Evolutionary conservation across 2,888 invertebrate species (phyloP), one percentile per base, ranked within the genome.

Genomic region (Metacarcinus magister): DNA sequence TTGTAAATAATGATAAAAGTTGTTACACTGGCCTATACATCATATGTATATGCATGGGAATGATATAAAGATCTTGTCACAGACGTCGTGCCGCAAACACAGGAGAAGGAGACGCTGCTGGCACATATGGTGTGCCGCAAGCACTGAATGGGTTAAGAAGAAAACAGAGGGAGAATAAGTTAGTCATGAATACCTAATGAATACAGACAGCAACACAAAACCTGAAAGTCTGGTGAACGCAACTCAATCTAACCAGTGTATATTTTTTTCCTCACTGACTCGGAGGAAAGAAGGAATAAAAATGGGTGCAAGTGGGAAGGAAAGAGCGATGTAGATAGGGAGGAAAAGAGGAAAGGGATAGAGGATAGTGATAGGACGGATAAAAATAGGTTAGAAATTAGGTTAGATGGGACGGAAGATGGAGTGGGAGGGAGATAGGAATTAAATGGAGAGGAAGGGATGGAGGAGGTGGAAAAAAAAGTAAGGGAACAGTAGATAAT

Each of bases 291-390:
- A 0, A 46, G 4, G 28, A 2, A 48, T 19, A 60, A 28, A 48
- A 48, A n/a, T 10, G 48, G 92, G 46, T n/a, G 16, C 1, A 39
- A 89, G 19, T 8, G n/a, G 48, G 7, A 4, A 44, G 43, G 10
- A 39, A 44, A 44, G 44, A 90, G 10, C 16, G 32, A 39, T 32
- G 13, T 87, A 32, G 10, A 39, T n/a, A 67, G 28, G 43, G 23
- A 23, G 43, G 90, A 91, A 44, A 46, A n/a, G 32, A 46, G 46
- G 0, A 28, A 91, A 46, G 91, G 91, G 46, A 44, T 23, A 46
- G 46, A 91, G 28, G 28, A 46, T 16, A 98, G 98, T 4, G 19
- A 19, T 97, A 98, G 39, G 32, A 54, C 75, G 16, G 39, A 19
- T 23, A 8, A 92, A n/a, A 23, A 92, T 16, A 60, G 60, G 5